Percentiles rank a stretch among this genome's conserved stretches.
phyloP scores from a whole-genome alignment of 2,113 vertebrate species.

The Narcine bancroftii region DNA sequence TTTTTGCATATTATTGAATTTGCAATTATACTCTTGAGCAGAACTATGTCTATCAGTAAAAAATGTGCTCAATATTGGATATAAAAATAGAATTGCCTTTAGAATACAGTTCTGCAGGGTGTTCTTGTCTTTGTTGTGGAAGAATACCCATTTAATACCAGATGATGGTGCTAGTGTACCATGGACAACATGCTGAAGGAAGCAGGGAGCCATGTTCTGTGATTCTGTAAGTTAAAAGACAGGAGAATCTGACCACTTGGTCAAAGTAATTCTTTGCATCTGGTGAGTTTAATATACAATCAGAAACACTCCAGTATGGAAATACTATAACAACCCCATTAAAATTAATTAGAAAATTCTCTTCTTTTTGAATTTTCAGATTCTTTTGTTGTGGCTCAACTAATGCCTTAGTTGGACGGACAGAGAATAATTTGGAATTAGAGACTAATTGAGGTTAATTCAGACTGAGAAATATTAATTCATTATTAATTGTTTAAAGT shows the following conservation, averaged over 20 bases:
- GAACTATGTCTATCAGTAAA: background rate
- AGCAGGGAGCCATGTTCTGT: background rate
- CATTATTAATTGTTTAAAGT: background rate
- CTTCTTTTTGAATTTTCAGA: background rate
- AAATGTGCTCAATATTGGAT: background rate
- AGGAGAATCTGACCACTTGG: background rate
- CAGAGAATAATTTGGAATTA: background rate
- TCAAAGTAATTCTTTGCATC: background rate
- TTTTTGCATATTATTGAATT: background rate
- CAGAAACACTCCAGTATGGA: background rate
- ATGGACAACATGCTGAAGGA: background rate
- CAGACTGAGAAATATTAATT: background rate
- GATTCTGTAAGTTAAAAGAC: background rate
- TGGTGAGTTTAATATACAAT: background rate
- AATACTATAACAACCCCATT: background rate
- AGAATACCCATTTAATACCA: background rate
- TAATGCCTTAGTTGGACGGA: background rate
- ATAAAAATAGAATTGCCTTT: background rate
- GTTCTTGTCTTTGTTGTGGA: background rate
- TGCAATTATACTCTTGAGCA: background rate
- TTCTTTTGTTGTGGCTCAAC: background rate
- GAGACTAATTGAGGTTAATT: background rate
- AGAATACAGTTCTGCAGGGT: background rate
- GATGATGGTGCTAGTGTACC: constrained; percentile 5
- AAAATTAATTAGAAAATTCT: background rate